Base-by-base conservation (phyloP, 2,888 invertebrate genomes). In the Polymixis flavicincta region DNA sequence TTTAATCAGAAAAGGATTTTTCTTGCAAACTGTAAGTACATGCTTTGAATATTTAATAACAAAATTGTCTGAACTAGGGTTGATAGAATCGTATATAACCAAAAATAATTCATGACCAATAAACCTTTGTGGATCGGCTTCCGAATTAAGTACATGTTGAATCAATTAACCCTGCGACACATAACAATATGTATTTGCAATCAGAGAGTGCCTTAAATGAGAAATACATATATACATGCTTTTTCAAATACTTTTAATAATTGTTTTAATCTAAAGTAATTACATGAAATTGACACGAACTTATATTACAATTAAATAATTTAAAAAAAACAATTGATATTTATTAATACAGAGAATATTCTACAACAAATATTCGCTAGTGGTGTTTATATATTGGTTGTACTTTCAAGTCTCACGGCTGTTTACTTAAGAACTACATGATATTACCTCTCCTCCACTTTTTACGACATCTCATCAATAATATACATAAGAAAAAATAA, bases 291-390 rank as follows among this genome's bases (percentile, higher is more conserved):
- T 95, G 94, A 95, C 94, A 90, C 86, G 82, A 88, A 87, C 87
- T 85, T 88, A 89, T 85, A 83, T 84, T 86, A 87, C 83, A 87
- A 76, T 86, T 89, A 89, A 89, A 88, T 87, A 88, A n/a, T n/a
- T n/a, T n/a, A n/a, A 87, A 87, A 84, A 90, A 89, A 90, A 89
- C 89, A 90, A 91, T 90, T 90, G 88, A 89, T 87, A 88, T 89
- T 85, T 88, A 86, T 88, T 81, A 81, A 83, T 86, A 88, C 87
- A 88, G 87, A 90, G 94, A 94, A 95, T 94, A 95, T 94, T 95
- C 92, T 95, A 95, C 92, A 95, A 96, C 94, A 94, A 94, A 95
- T 95, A 95, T 95, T 94, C 94, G 85, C 89, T 93, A 92, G 85
- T 92, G 90, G 89, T 93, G 90, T 92, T 92, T 89, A 89, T 89